Conservation (phyloP, 2,888 invertebrate species). For the Mesorhabditis sp. region DNA sequence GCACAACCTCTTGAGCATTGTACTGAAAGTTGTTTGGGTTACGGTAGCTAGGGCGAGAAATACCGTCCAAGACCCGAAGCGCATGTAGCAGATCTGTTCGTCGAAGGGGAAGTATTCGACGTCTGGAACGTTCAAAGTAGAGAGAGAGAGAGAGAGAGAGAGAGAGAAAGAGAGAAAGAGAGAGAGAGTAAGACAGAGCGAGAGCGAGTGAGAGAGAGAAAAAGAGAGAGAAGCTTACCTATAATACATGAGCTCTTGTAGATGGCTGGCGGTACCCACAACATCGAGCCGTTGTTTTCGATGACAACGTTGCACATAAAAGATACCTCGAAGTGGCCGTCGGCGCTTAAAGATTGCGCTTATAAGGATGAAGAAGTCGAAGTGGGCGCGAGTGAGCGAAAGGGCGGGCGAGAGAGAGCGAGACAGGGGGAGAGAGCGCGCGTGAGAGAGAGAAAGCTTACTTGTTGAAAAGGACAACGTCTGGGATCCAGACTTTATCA, state of each 20-base stretch:
- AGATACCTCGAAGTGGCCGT: constrained; percentile 98
- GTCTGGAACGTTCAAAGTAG: constrained; percentile 60
- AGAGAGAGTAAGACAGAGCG: too few relatives aligned
- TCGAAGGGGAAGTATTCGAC: constrained; percentile 95
- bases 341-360: constrained; percentile 72
- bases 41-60: constrained; percentile 8
- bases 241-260: constrained; percentile 99
- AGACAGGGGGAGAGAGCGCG: too few relatives aligned
- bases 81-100: constrained; percentile 51
- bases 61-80: constrained; percentile 55
- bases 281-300: constrained; percentile 86
- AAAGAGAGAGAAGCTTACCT: constrained; percentile 59
- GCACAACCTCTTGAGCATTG: constrained; percentile 91
- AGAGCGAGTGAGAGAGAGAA: too few relatives aligned
- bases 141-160: background rate
- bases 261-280: constrained; percentile 99
- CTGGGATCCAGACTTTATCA: constrained; percentile 63
- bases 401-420: too few relatives aligned
- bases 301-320: constrained; percentile 96
- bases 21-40: constrained; percentile 63
- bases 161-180: too few relatives aligned
- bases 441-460: constrained; percentile 17
- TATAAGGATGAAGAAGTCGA: background rate
- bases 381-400: too few relatives aligned
- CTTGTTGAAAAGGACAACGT: constrained; percentile 62